These are phyloP conservation scores for Mugil cephalus DNA, from an alignment of 2,113 vertebrate genomes.

Conservation along the genomic window DNA sequence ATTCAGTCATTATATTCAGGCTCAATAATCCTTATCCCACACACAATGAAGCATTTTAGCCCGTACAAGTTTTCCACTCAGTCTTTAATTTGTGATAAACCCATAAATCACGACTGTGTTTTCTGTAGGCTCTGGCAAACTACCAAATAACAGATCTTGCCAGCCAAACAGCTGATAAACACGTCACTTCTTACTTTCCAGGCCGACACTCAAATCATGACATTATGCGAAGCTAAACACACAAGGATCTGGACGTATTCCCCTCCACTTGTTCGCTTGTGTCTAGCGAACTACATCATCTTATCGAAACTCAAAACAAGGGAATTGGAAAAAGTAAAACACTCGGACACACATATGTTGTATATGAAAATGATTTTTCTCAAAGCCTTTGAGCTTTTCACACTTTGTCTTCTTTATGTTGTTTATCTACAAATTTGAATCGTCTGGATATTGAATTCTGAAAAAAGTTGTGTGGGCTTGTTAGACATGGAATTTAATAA, in stretches of 20 bases:
- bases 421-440: slow-evolving; percentile 9
- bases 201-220: slow-evolving; percentile 19
- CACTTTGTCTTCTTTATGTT: slow-evolving; percentile 14
- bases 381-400: slow-evolving; percentile 24
- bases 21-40: slow-evolving; percentile 24
- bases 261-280: slow-evolving; percentile 33
- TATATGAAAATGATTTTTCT: slow-evolving; percentile 33
- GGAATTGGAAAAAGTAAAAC: slow-evolving; percentile 37
- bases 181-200: slow-evolving; percentile 23
- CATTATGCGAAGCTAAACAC: slow-evolving; percentile 35
- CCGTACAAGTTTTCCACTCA: slow-evolving; percentile 27
- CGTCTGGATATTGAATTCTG: slow-evolving; percentile 5
- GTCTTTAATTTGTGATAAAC: slow-evolving; percentile 44
- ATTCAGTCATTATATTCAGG: slow-evolving; percentile 50
- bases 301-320: slow-evolving; percentile 50
- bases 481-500: background rate
- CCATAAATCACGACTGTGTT: slow-evolving; percentile 7
- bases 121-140: slow-evolving; percentile 15
- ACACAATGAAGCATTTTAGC: slow-evolving; percentile 32
- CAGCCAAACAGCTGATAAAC: slow-evolving; percentile 41
- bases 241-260: background rate
- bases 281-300: slow-evolving; percentile 26
- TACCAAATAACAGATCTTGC: slow-evolving; percentile 28
- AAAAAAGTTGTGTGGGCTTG: background rate
- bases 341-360: slow-evolving; percentile 16